Percentiles rank a stretch among this genome's conserved stretches.
Evolutionary conservation across 1,140 invertebrate genomes (phyloP).

Genomic region (Conopomorpha cramerella): DNA sequence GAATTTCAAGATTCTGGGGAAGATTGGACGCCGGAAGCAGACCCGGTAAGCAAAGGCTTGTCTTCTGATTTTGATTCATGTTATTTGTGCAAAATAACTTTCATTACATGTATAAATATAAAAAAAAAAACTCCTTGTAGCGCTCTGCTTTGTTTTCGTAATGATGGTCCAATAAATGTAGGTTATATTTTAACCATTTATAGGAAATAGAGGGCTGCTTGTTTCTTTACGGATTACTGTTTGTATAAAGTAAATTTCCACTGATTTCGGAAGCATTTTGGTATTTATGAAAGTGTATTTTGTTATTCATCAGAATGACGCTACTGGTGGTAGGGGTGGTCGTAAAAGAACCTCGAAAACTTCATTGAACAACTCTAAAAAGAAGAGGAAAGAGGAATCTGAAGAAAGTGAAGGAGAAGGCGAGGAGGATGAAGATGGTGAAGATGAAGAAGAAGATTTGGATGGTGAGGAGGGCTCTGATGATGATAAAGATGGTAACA

Average conservation of each 20-base stretch:
- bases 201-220: too few species aligned
- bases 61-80: too few species aligned
- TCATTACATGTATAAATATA: too few species aligned
- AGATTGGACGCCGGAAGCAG: slow-evolving; percentile 59
- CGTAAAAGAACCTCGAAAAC: slow-evolving; percentile 29
- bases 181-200: not conserved
- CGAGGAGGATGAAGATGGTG: slow-evolving; percentile 44
- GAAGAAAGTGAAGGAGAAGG: slow-evolving; percentile 37
- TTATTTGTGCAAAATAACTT: too few species aligned
- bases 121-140: too few species aligned
- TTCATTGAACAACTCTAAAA: slow-evolving; percentile 37
- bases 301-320: slow-evolving; percentile 25
- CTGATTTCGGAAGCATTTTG: too few species aligned
- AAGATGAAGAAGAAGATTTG: slow-evolving; percentile 42
- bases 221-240: too few species aligned
- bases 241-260: too few species aligned
- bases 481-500: slow-evolving; percentile 59
- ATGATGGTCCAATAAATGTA: too few species aligned
- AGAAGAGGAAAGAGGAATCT: slow-evolving; percentile 42
- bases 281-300: not conserved
- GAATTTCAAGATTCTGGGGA: slow-evolving; percentile 60
- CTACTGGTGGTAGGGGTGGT: slow-evolving; percentile 18
- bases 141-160: too few species aligned
- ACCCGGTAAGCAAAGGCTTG: slow-evolving; percentile 39
- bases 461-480: slow-evolving; percentile 58